A percentile compares a stretch with the other conserved stretches of the same genome.
These are phyloP conservation scores for Masticophis lateralis DNA, from an alignment of 2,797 vertebrate species.

Conservation along the genomic window DNA sequence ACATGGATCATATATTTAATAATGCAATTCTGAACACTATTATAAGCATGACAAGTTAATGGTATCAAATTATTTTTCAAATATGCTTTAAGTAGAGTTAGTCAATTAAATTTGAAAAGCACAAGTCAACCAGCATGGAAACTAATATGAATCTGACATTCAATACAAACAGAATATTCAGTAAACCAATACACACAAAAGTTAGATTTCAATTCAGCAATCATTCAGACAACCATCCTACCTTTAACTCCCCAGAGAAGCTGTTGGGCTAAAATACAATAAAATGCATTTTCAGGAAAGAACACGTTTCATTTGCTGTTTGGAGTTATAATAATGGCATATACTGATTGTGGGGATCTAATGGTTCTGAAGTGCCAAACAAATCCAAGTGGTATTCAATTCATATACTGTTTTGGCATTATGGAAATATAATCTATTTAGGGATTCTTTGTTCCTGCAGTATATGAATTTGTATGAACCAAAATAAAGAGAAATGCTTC, in stretches of 20 bases:
- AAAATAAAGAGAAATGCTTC: background rate
- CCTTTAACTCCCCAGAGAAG: slow-evolving; percentile 97
- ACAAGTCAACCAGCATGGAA: background rate
- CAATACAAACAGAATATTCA: slow-evolving; percentile 36
- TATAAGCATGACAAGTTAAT: background rate
- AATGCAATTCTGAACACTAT: background rate
- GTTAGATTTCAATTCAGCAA: slow-evolving; percentile 66
- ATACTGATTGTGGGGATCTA: background rate
- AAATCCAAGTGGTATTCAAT: background rate
- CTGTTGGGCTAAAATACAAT: slow-evolving; percentile 91
- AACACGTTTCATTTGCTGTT: background rate
- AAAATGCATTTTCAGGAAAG: slow-evolving; percentile 61
- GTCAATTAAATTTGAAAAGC: slow-evolving; percentile 1
- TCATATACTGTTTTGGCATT: background rate
- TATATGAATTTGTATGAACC: background rate
- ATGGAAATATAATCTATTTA: background rate
- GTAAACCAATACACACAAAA: slow-evolving; percentile 62
- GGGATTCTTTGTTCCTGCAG: background rate
- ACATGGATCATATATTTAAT: background rate
- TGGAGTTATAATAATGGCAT: background rate
- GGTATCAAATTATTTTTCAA: slow-evolving; percentile 1
- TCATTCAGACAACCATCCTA: slow-evolving; percentile 73
- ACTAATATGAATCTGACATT: slow-evolving; percentile 44
- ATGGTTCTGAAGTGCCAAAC: background rate
- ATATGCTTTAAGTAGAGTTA: slow-evolving; percentile 1